Base-by-base conservation (phyloP, 2,113 vertebrate species). In the Vulpes lagopus region DNA sequence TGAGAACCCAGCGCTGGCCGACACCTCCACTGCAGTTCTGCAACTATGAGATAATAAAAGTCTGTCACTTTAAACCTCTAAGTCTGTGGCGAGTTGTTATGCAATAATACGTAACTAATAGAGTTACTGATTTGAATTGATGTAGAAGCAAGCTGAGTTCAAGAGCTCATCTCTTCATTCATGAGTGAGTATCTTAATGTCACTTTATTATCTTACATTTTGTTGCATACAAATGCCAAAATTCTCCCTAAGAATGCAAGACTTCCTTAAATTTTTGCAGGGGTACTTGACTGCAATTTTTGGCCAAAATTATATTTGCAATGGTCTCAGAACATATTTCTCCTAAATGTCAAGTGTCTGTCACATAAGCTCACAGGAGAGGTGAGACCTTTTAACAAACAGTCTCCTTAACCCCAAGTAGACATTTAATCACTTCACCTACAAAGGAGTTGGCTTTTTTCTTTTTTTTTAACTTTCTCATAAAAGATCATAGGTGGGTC, bases 301-400 rank as follows among this genome's bases (percentile, higher is more conserved):
- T 60, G 19, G 69, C 53, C 20, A 5, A 86, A 74, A 94, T 96
- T 89, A 17, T 95, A 86, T 89, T 57, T 86, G 55, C 59, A 43
- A 5, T 83, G 38, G 49, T 94, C n/a, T 95, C 59, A 49, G 49
- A 74, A 71, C 8, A 71, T 20, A 76, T 23, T 25, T 35, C 14
- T 85, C 38, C 67, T 92, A 94, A 94, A 96, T 82, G 65, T 86
- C 73, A 64, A 87, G 74, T 59, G 27, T 95, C 53, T 87, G 9
- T 65, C 69, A 59, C 2, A 5, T 81, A 71, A 94, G 51, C 9
- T 92, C 60, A 90, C 10, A 38, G 8, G 57, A 71, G 15, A 96
- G 23, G 73, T n/a, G 64, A 92, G 59, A 86, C 8, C 16, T 94
- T 94, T 93, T 71, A 91, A 89, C 64, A 78, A 65, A 88, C 90